Conservation (phyloP, 2,113 vertebrate genomes). For the Andinoacara biseriatus region DNA sequence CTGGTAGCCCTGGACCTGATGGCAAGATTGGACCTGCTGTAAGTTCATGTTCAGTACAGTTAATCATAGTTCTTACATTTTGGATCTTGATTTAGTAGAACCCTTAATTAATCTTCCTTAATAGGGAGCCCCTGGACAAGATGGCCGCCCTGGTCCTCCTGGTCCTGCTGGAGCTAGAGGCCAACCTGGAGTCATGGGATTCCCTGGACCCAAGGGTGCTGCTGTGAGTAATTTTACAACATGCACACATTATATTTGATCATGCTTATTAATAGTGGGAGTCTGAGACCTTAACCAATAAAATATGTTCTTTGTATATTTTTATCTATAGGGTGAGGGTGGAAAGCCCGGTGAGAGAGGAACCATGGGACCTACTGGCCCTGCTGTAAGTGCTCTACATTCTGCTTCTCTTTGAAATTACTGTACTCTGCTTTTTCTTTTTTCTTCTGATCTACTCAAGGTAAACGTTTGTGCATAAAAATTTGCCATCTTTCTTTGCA, state of each 20-base stretch:
- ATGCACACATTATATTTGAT: background rate
- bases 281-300: background rate
- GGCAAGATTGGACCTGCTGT: slow-evolving; percentile 92
- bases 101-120: background rate
- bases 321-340: slow-evolving; percentile 85
- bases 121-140: slow-evolving; percentile 94
- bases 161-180: slow-evolving; percentile 92
- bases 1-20: slow-evolving; percentile 94
- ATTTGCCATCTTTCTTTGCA: slow-evolving; percentile 57
- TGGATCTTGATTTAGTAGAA: background rate
- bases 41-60: slow-evolving; percentile 73
- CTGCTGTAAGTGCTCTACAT: slow-evolving; percentile 81
- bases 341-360: slow-evolving; percentile 95
- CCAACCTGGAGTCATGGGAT: slow-evolving; percentile 98
- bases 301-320: background rate
- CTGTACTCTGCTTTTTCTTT: background rate
- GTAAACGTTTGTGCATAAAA: slow-evolving; percentile 1
- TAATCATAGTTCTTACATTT: background rate
- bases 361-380: slow-evolving; percentile 86
- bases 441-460: background rate
- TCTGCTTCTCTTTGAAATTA: background rate
- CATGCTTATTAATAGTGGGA: background rate
- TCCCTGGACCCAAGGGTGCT: slow-evolving; percentile 97
- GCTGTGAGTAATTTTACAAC: slow-evolving; percentile 82
- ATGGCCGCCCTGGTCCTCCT: slow-evolving; percentile 92